phyloP scores from a whole-genome alignment of 1,140 invertebrate genomes.

The Lanistes nyassanus region DNA sequence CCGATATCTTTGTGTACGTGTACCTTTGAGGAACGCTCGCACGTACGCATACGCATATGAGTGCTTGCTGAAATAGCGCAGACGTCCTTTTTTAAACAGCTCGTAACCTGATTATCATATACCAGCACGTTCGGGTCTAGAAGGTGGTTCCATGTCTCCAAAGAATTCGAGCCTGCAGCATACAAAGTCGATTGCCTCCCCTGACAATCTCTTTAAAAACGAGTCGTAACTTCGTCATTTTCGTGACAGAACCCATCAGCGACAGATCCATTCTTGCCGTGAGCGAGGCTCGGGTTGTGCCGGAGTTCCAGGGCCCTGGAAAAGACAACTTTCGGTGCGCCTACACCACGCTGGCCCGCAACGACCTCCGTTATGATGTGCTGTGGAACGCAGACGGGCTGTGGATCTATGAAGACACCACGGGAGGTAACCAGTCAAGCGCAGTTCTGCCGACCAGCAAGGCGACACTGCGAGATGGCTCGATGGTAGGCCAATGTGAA shows the following conservation, averaged over 20 bases:
- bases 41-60: no score
- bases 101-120: no score
- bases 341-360: slow-evolving; percentile 16
- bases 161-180: no score
- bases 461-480: neutral
- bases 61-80: no score
- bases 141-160: no score
- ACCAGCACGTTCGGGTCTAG: no score
- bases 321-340: slow-evolving; percentile 40
- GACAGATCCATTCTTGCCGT: slow-evolving; percentile 4
- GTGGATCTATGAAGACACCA: slow-evolving; percentile 31
- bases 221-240: neutral
- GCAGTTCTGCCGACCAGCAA: neutral
- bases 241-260: slow-evolving; percentile 17
- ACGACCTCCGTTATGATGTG: slow-evolving; percentile 29
- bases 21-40: no score
- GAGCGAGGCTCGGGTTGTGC: slow-evolving; percentile 10
- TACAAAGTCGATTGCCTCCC: no score
- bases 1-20: no score
- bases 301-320: slow-evolving; percentile 36
- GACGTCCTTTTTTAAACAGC: no score
- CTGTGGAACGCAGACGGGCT: slow-evolving; percentile 44
- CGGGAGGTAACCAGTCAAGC: neutral
- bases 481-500: neutral
- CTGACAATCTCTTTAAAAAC: no score